These are phyloP conservation scores for Ursus arctos DNA, from an alignment of 2,113 vertebrate genomes.

Conservation along the genomic window DNA sequence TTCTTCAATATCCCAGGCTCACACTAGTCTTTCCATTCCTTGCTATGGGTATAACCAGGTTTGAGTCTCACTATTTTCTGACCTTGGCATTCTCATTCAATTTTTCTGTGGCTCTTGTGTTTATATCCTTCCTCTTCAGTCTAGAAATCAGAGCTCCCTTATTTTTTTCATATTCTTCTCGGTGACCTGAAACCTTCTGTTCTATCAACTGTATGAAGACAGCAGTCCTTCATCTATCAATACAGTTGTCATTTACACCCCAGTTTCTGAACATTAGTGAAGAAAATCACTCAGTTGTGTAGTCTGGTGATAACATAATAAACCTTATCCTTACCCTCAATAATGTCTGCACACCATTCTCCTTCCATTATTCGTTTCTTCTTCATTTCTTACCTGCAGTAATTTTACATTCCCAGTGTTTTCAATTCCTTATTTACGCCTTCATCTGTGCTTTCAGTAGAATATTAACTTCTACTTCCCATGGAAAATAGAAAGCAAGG, in stretches of 20 bases:
- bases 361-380: not conserved
- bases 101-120: not conserved
- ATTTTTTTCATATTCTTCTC: not conserved
- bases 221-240: not conserved
- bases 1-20: not conserved
- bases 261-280: not conserved
- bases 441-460: not conserved
- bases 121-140: not conserved
- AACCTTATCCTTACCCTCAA: not conserved
- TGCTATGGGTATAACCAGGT: not conserved
- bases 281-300: not conserved
- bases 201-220: not conserved
- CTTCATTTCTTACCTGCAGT: not conserved
- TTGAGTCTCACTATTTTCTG: not conserved
- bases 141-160: not conserved
- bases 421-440: not conserved
- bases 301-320: not conserved
- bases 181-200: not conserved
- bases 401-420: not conserved
- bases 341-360: not conserved
- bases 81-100: not conserved
- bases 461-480: not conserved
- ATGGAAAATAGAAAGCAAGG: not conserved
- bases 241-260: not conserved
- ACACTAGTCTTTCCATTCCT: not conserved